Conservation (phyloP, 2,797 vertebrate genomes). For the Octomys mimax region DNA sequence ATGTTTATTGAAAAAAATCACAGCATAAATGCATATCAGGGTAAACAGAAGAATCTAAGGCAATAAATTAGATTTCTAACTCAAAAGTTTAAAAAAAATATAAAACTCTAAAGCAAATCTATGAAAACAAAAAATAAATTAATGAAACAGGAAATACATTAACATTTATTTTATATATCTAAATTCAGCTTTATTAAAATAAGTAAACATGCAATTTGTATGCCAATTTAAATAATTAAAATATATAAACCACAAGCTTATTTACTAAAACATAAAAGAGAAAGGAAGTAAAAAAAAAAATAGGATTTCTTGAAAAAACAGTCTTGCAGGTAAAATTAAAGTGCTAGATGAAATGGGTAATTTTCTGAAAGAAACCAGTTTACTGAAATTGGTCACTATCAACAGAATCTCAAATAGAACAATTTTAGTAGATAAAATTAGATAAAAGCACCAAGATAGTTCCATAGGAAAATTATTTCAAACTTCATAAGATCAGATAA, state of each 20-base stretch:
- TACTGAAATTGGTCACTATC: neutral
- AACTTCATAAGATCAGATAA: neutral
- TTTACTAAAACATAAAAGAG: neutral
- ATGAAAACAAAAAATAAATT: neutral
- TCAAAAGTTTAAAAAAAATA: neutral
- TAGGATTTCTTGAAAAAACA: neutral
- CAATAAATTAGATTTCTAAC: neutral
- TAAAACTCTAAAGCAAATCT: neutral
- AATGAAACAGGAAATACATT: neutral
- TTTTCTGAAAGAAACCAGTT: neutral
- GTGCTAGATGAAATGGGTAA: neutral
- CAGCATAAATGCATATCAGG: too few species aligned
- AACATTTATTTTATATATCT: neutral
- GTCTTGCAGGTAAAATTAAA: neutral
- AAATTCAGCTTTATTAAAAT: neutral
- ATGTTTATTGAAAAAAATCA: neutral
- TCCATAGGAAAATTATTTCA: neutral
- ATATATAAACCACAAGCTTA: neutral
- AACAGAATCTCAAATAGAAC: neutral
- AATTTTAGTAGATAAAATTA: neutral
- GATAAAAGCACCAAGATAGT: neutral
- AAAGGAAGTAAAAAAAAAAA: neutral
- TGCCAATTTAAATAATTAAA: neutral
- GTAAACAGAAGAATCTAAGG: neutral
- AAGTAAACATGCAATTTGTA: neutral